Base-by-base conservation (phyloP, 2,113 vertebrate species). In the Nettapus auritus region DNA sequence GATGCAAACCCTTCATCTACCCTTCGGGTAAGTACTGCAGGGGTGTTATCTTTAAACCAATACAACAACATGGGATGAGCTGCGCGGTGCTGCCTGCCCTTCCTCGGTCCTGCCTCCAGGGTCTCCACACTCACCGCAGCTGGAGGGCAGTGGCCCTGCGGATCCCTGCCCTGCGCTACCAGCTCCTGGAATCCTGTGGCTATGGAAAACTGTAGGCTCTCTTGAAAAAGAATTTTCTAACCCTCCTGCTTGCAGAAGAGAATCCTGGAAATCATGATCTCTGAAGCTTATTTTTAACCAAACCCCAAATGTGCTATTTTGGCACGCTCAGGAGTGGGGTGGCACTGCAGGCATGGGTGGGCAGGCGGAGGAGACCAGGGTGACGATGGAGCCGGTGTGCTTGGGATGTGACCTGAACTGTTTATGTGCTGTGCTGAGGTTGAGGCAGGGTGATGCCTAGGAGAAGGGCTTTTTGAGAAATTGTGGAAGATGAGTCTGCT, bases 261-360 rank as follows among this genome's bases (percentile, higher is more conserved):
- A 40, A 40, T 40, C 31, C 13, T 64, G 60, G 34, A 53, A 60
- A 66, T 23, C 6, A 6, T 2, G 2, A 14, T 23, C 62, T 55
- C 68, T 38, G 28, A n/a, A n/a, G 36, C 48, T 17, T 16, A 28
- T 48, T 60, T 53, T 13, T 9, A 53, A 88, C 42, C 26, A 38
- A 71, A 44, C 16, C 28, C 18, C 16, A 3, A 0, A 1, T 3
- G 4, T 13, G 50, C 14, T 46, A 6, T 9, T 60, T n/a, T 31
- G 38, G 46, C 38, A 29, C 20, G 46, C 38, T 16, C 1, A 26
- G 38, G 64, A 23, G 64, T 17, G 29, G 36, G 53, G 40, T 28
- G 52, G 44, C 13, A 17, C 0, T 2, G 26, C 0, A 0, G 60
- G 77, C 9, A 1, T 0, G 29, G 9, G 31, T 36, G 6, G 57